These are phyloP conservation scores for Serripes groenlandicus DNA, from an alignment of 2,888 invertebrate species.

Conservation along the genomic window DNA sequence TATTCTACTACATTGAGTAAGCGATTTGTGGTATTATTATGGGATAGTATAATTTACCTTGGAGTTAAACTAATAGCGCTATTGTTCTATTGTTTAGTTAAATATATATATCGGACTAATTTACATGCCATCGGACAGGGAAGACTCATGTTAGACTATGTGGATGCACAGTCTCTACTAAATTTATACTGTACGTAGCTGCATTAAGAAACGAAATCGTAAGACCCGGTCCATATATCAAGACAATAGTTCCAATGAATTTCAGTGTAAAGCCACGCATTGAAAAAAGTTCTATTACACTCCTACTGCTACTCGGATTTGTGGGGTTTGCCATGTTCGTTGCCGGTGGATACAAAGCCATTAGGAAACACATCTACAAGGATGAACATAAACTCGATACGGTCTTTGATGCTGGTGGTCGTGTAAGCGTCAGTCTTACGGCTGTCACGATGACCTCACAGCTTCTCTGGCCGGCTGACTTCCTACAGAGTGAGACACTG, in stretches of 20 bases:
- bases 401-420: constrained; percentile 79
- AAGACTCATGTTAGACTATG: background rate
- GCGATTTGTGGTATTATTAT: no score
- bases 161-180: background rate
- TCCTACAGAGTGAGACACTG: constrained; percentile 74
- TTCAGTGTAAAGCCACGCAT: background rate
- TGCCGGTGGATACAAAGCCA: constrained; percentile 72
- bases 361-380: constrained; percentile 74
- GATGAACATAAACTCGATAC: constrained; percentile 78
- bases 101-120: no score
- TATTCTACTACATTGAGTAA: no score
- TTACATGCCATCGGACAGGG: background rate
- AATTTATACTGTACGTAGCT: background rate
- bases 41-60: no score
- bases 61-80: no score
- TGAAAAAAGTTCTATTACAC: constrained; percentile 56
- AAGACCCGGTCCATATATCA: background rate
- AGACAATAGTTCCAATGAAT: background rate
- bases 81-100: no score
- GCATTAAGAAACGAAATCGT: background rate
- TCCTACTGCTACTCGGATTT: constrained; percentile 76
- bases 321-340: constrained; percentile 76
- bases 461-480: constrained; percentile 79
- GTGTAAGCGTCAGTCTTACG: constrained; percentile 75
- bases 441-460: constrained; percentile 79